Conservation (phyloP, 1,140 invertebrate genomes). For the Papilio helenus region DNA sequence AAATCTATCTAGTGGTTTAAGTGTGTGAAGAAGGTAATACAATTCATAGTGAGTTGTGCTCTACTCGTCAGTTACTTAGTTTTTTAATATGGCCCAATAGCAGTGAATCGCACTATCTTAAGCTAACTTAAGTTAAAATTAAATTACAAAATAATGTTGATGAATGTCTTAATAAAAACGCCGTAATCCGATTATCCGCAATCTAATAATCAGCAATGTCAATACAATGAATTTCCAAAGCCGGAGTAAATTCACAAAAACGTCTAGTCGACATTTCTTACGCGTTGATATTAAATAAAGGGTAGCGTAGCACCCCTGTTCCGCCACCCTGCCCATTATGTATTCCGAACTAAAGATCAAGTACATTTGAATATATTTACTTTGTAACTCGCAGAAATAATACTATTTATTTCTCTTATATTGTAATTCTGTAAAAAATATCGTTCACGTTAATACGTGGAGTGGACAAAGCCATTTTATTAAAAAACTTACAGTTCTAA, state of each 20-base stretch:
- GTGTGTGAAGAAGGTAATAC: no score
- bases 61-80: no score
- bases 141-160: neutral
- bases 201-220: conserved; percentile 7
- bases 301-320: neutral
- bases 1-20: no score
- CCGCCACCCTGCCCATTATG: conserved; percentile 30
- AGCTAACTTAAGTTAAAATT: neutral
- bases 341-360: conserved; percentile 39
- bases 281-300: conserved; percentile 38
- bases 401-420: neutral
- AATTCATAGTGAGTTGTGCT: no score
- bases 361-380: conserved; percentile 34
- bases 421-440: neutral
- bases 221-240: conserved; percentile 15
- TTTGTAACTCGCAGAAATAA: conserved; percentile 20
- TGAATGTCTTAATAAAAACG: neutral
- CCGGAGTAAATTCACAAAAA: conserved; percentile 31
- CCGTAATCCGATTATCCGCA: neutral
- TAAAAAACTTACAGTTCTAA: neutral
- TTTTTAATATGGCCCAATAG: no score
- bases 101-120: no score
- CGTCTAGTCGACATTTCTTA: conserved; percentile 28
- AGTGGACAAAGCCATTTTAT: neutral
- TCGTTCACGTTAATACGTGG: neutral